Conservation (phyloP, 2,113 vertebrate genomes). For the Oncorhynchus mykiss region DNA sequence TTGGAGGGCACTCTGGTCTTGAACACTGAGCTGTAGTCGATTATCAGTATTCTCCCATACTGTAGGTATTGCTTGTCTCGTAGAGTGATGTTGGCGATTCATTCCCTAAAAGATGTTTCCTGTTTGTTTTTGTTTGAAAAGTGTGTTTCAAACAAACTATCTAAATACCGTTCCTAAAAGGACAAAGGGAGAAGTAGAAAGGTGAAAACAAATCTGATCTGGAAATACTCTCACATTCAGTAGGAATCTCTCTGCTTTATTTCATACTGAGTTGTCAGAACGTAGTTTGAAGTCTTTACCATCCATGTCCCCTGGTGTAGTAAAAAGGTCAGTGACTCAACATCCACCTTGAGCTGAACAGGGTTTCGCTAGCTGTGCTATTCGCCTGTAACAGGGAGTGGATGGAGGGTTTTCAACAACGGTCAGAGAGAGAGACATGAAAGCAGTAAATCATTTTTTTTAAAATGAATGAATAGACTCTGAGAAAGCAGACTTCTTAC, state of each 20-base stretch:
- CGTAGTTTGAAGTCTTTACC: not conserved
- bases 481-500: not conserved
- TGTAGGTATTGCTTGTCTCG: no score
- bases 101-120: not conserved
- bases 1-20: no score
- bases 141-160: no score
- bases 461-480: not conserved
- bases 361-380: not conserved
- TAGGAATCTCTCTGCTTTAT: no score
- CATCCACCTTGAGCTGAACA: not conserved
- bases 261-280: not conserved
- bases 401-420: not conserved
- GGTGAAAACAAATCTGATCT: not conserved
- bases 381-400: not conserved
- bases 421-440: not conserved
- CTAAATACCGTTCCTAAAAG: no score
- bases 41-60: no score
- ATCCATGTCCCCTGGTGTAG: not conserved
- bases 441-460: no score
- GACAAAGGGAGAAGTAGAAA: no score
- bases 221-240: not conserved
- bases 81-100: no score
- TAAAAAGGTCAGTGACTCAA: not conserved
- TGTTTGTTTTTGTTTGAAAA: not conserved
- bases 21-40: no score